Percentiles rank a stretch among this genome's conserved stretches.
These are phyloP conservation scores for Parochlus steinenii DNA, from an alignment of 2,888 invertebrate species.

Conservation along the genomic window DNA sequence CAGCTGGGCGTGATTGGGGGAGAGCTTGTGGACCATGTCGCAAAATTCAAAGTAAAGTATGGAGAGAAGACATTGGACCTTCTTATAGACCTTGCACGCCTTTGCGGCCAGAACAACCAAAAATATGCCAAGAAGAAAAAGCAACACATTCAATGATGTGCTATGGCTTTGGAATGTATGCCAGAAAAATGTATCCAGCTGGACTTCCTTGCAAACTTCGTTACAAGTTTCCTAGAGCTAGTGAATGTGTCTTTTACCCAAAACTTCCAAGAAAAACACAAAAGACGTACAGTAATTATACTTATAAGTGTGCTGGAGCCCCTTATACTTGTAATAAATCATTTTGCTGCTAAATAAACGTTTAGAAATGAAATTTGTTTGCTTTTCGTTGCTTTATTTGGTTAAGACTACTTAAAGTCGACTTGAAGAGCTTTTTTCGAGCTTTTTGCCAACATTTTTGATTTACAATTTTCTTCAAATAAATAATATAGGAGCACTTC, in stretches of 20 bases:
- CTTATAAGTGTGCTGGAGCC: conserved; percentile 6
- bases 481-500: no score
- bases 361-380: no score
- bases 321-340: conserved; percentile 9
- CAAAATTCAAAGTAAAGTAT: no score
- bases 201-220: conserved; percentile 3
- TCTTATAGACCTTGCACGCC: conserved; percentile 3
- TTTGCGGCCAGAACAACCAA: conserved; percentile 1
- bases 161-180: conserved; percentile 10
- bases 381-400: no score
- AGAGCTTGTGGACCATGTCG: conserved; percentile 3
- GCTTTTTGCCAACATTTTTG: no score
- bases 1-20: conserved; percentile 5
- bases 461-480: no score
- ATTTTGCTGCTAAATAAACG: no score
- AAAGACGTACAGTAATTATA: conserved; percentile 8
- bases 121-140: no score
- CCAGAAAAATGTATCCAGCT: conserved; percentile 7
- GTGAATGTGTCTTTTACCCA: conserved; percentile 5
- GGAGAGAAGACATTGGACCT: no score
- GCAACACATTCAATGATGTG: no score
- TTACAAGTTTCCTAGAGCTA: not conserved
- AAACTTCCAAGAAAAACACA: conserved; percentile 6
- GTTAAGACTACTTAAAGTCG: no score
- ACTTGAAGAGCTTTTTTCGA: no score